Evolutionary conservation across 2,113 vertebrate species (phyloP).

Genomic region (Syngnathoides biaculeatus): DNA sequence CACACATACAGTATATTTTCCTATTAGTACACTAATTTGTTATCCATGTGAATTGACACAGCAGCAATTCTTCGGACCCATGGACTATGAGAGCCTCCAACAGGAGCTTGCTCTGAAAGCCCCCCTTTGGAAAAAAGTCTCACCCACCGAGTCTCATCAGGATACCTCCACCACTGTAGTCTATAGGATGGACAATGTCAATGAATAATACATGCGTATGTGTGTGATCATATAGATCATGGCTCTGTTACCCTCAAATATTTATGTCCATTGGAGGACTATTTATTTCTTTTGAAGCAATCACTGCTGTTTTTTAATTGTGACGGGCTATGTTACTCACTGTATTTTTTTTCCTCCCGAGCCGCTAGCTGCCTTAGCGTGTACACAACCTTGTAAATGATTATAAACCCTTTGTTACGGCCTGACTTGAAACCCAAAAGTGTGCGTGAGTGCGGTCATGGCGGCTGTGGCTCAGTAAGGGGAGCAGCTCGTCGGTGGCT

Average conservation of each 20-base stretch:
- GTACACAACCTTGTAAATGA: neutral
- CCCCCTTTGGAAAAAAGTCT: conserved; percentile 96
- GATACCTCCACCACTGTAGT: conserved; percentile 97
- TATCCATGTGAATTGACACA: conserved; percentile 92
- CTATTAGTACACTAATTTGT: conserved; percentile 82
- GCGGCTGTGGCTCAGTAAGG: too few species aligned
- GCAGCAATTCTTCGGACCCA: conserved; percentile 86
- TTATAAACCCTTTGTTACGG: neutral
- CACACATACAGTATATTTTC: neutral
- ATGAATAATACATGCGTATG: conserved; percentile 55
- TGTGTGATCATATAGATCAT: too few species aligned
- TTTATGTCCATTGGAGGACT: conserved; percentile 47
- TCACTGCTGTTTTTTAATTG: conserved; percentile 33
- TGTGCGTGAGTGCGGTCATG: neutral
- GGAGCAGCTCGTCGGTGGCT: too few species aligned
- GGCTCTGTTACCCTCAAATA: conserved; percentile 17
- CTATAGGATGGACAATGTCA: conserved; percentile 93
- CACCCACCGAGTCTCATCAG: conserved; percentile 86
- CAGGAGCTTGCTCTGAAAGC: conserved; percentile 97
- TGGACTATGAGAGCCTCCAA: conserved; percentile 99
- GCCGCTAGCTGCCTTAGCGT: conserved; percentile 14
- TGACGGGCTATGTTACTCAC: conserved; percentile 1
- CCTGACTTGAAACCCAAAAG: neutral
- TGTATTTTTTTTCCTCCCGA: conserved; percentile 16
- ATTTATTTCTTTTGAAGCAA: conserved; percentile 55